Evolutionary conservation across 1,140 invertebrate species (phyloP).

Genomic region (Drosophila carrolli): DNA sequence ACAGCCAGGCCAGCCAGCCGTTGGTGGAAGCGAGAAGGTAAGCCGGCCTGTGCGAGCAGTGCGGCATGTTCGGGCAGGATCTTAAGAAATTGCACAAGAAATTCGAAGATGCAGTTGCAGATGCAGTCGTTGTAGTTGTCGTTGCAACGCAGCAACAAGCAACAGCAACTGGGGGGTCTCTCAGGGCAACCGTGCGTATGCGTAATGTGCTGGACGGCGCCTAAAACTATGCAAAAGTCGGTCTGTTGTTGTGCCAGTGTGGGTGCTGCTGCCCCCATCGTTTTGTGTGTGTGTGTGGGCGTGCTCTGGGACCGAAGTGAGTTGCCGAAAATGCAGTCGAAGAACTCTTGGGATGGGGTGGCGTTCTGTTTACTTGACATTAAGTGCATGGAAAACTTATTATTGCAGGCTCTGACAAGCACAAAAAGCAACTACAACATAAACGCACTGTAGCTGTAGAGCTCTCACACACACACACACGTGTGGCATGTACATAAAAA

Average conservation of each 20-base stretch:
- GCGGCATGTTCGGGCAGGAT: constrained; percentile 40
- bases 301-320: constrained; percentile 33
- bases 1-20: constrained; percentile 9
- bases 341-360: constrained; percentile 5
- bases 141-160: constrained; percentile 18
- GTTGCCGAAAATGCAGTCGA: constrained; percentile 55
- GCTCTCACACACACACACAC: constrained; percentile 8
- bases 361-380: constrained; percentile 78
- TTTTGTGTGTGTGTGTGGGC: constrained; percentile 6
- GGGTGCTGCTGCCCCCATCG: constrained; percentile 2
- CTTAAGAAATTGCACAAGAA: constrained; percentile 80
- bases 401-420: constrained; percentile 77
- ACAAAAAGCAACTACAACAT: constrained; percentile 70
- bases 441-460: constrained; percentile 14
- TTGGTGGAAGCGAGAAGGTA: constrained; percentile 56
- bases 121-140: constrained; percentile 29
- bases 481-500: constrained; percentile 38
- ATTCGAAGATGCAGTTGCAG: constrained; percentile 58
- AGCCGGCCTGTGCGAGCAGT: constrained; percentile 36
- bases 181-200: constrained; percentile 59
- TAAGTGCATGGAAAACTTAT: constrained; percentile 82
- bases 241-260: not conserved
- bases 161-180: constrained; percentile 21
- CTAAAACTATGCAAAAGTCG: constrained; percentile 75
- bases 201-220: constrained; percentile 57